Conservation (phyloP, 92 coral and sea anemone species). For the Paragorgia papillata region DNA sequence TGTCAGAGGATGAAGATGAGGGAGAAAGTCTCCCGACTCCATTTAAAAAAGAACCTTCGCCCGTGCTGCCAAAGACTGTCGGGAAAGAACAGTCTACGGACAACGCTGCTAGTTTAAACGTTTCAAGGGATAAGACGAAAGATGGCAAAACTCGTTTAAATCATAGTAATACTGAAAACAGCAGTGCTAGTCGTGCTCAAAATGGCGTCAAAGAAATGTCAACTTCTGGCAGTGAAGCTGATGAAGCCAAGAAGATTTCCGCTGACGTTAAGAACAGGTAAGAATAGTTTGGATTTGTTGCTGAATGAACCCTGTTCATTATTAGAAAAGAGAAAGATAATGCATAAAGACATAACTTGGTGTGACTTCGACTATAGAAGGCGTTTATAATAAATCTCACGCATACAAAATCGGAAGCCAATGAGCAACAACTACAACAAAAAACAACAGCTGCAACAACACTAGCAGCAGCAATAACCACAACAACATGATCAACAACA, state of each 20-base stretch:
- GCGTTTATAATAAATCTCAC: no score
- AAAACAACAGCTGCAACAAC: no score
- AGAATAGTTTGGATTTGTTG: neutral
- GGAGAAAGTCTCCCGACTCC: slow-evolving; percentile 70
- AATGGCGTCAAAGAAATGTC: neutral
- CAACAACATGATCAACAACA: no score
- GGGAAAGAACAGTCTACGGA: neutral
- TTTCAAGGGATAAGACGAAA: neutral
- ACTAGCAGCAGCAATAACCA: no score
- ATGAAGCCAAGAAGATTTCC: neutral
- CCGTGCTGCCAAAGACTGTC: neutral
- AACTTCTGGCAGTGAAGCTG: neutral
- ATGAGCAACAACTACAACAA: no score
- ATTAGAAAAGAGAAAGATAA: no score
- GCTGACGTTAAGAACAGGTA: slow-evolving; percentile 17
- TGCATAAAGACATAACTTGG: no score
- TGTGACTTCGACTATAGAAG: no score
- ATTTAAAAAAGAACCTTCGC: slow-evolving; percentile 40
- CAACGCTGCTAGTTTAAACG: neutral
- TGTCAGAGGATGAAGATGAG: slow-evolving; percentile 76
- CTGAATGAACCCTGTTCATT: no score
- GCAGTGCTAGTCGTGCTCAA: slow-evolving; percentile 46
- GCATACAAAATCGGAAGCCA: no score
- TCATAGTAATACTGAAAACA: slow-evolving; percentile 63
- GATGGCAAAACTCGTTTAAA: neutral